phyloP scores from a whole-genome alignment of 2,797 vertebrate genomes.

The Alfaro cultratus region DNA sequence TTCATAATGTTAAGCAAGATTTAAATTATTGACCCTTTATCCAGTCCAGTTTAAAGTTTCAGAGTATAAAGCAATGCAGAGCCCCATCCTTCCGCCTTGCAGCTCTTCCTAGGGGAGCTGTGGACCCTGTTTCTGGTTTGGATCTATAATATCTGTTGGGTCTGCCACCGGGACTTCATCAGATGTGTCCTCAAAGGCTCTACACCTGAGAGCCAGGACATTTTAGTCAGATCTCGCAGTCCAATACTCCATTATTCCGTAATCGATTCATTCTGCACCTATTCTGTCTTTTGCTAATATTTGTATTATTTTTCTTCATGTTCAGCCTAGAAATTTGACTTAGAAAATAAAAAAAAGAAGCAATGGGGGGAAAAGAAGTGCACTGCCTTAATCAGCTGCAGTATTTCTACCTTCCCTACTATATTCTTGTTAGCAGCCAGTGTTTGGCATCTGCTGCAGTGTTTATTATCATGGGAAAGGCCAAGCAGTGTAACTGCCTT shows the following conservation, averaged over 20 bases:
- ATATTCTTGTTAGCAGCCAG: conserved; percentile 44
- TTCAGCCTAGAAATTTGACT: conserved; percentile 40
- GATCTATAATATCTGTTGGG: conserved; percentile 55
- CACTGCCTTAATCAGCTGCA: conserved; percentile 40
- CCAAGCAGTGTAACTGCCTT: conserved; percentile 34
- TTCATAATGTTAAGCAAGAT: neutral
- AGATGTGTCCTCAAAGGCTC: conserved; percentile 51
- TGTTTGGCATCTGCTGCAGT: conserved; percentile 35
- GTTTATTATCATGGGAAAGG: conserved; percentile 50
- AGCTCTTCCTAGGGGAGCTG: conserved; percentile 31
- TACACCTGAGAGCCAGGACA: conserved; percentile 23
- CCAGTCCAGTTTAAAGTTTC: conserved; percentile 17
- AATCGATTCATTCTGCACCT: conserved; percentile 39
- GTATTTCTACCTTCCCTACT: conserved; percentile 31
- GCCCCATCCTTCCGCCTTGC: conserved; percentile 5
- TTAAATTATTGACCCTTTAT: neutral
- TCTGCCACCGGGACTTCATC: conserved; percentile 41
- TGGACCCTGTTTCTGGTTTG: conserved; percentile 24
- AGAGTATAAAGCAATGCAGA: conserved; percentile 14
- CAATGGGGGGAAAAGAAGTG: conserved; percentile 5
- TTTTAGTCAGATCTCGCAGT: conserved; percentile 37
- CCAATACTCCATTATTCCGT: conserved; percentile 21
- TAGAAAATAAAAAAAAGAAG: conserved; percentile 28
- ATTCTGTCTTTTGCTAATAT: conserved; percentile 30
- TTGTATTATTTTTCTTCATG: conserved; percentile 37